Percentiles rank a stretch among this genome's conserved stretches.
Evolutionary conservation across 2,797 vertebrate genomes (phyloP).

Genomic region (Discoglossus pictus): DNA sequence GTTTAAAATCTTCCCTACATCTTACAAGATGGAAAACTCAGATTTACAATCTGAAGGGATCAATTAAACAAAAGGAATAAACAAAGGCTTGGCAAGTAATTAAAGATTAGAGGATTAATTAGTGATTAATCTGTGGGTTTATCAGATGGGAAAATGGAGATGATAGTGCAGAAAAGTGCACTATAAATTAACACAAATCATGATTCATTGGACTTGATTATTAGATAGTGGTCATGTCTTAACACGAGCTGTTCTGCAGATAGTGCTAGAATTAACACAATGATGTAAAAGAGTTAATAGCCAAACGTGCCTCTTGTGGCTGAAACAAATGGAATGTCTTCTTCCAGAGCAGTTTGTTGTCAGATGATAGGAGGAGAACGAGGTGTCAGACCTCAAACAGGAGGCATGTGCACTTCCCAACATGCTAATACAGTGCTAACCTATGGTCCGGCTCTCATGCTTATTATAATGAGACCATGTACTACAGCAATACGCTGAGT

Average conservation of each 20-base stretch:
- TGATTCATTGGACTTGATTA: no score
- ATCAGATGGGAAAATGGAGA: no score
- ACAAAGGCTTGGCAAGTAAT: no score
- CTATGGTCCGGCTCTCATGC: neutral
- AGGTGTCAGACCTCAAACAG: slow-evolving; percentile 9
- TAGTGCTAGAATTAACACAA: neutral
- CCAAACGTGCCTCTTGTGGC: slow-evolving; percentile 46
- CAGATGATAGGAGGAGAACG: slow-evolving; percentile 21
- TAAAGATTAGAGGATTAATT: no score
- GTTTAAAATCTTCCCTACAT: no score
- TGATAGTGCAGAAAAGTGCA: no score
- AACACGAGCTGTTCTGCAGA: neutral
- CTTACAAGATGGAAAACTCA: no score
- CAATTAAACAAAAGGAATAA: no score
- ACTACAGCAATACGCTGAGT: slow-evolving; percentile 8
- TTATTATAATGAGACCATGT: neutral
- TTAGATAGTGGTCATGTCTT: no score
- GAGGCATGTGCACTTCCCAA: neutral
- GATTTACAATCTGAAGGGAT: no score
- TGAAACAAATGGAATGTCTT: slow-evolving; percentile 19
- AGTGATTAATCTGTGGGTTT: no score
- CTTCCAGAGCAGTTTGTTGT: slow-evolving; percentile 1
- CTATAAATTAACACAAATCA: no score
- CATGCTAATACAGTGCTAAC: slow-evolving; percentile 8
- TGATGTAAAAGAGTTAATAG: slow-evolving; percentile 52